These are phyloP conservation scores for Clivina fossor DNA, from an alignment of 2,888 invertebrate species.

Conservation along the genomic window DNA sequence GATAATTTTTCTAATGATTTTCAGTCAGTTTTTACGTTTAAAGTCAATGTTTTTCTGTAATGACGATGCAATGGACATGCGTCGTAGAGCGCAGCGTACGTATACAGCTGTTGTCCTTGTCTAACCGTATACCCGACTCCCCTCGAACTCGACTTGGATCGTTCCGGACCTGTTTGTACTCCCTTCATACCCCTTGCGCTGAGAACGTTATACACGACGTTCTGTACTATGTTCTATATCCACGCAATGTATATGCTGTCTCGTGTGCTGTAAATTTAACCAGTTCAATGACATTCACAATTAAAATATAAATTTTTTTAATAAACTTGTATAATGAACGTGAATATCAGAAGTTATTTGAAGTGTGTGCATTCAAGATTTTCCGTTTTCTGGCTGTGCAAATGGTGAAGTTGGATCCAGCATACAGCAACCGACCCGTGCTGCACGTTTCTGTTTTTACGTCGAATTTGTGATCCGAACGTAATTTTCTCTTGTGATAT, in stretches of 20 bases:
- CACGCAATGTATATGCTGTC: conserved; percentile 37
- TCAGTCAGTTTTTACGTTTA: too few species aligned
- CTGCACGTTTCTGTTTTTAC: conserved; percentile 22
- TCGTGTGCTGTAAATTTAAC: conserved; percentile 36
- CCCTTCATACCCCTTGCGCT: conserved; percentile 53
- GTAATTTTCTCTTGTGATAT: conserved; percentile 21
- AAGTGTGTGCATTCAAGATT: conserved; percentile 18
- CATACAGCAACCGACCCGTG: conserved; percentile 2
- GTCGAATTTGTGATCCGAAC: conserved; percentile 8
- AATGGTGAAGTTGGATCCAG: conserved; percentile 11
- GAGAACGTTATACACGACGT: conserved; percentile 44
- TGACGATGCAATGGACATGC: conserved; percentile 34
- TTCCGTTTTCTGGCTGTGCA: background rate
- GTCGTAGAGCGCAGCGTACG: conserved; percentile 43
- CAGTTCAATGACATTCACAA: conserved; percentile 38
- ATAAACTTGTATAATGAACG: conserved; percentile 23
- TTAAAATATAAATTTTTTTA: conserved; percentile 30
- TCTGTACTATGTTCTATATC: conserved; percentile 39
- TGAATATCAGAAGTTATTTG: conserved; percentile 16
- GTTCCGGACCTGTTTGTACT: conserved; percentile 55
- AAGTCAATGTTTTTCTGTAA: background rate
- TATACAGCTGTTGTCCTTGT: conserved; percentile 42
- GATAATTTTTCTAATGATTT: too few species aligned
- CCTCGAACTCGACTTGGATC: conserved; percentile 52
- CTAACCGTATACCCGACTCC: conserved; percentile 47